A percentile compares a stretch with the other conserved stretches of the same genome.
Conservation (phyloP, 2,888 invertebrate genomes). For the Polylopha cassiicola region DNA sequence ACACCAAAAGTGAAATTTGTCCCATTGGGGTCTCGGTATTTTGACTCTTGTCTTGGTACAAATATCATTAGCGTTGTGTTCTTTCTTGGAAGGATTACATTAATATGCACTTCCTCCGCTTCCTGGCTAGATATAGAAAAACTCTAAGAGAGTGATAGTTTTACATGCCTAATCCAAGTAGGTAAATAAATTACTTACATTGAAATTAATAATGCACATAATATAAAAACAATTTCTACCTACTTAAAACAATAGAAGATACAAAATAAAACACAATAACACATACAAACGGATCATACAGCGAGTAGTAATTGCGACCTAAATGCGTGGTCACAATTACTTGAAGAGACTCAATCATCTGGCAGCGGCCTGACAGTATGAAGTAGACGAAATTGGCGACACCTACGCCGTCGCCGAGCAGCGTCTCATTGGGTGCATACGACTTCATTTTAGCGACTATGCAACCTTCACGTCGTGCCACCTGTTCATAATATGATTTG, state of each 20-base stretch:
- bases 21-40: too few species aligned
- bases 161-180: too few species aligned
- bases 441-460: constrained; percentile 79
- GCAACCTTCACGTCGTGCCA: constrained; percentile 80
- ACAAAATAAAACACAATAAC: constrained; percentile 5
- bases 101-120: too few species aligned
- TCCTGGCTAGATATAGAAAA: too few species aligned
- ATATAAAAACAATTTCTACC: not conserved
- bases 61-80: too few species aligned
- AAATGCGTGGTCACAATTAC: constrained; percentile 50
- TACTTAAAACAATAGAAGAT: not conserved
- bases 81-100: too few species aligned
- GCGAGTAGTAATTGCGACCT: constrained; percentile 56
- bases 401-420: constrained; percentile 73
- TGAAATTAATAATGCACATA: not conserved
- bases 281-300: constrained; percentile 68
- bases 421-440: constrained; percentile 73
- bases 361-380: constrained; percentile 76
- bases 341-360: constrained; percentile 77
- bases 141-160: too few species aligned
- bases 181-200: too few species aligned
- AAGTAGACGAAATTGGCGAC: constrained; percentile 73
- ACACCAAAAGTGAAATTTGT: too few species aligned
- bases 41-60: too few species aligned
- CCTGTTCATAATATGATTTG: constrained; percentile 35